A percentile compares a stretch with the other conserved stretches of the same genome.
Evolutionary conservation across 2,888 invertebrate species (phyloP).

Genomic region (Apotomis turbidana): DNA sequence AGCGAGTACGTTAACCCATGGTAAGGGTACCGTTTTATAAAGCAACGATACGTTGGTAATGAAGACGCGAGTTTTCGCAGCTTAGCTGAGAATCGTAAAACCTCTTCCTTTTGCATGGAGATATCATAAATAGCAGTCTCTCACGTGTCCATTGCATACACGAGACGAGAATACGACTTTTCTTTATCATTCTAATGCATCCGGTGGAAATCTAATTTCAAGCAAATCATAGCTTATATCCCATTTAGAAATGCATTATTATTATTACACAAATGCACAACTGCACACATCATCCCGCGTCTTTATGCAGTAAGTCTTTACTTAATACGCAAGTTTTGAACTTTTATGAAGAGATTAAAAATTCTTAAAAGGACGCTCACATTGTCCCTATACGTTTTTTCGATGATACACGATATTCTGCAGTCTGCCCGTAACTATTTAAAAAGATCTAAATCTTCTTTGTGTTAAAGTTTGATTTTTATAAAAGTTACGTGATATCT

Average conservation of each 20-base stretch:
- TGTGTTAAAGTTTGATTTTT: too few species aligned
- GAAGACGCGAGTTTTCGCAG: neutral
- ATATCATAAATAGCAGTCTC: slow-evolving; percentile 5
- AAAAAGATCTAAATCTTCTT: too few species aligned
- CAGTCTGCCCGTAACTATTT: too few species aligned
- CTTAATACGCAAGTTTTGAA: too few species aligned
- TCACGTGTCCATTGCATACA: slow-evolving; percentile 5
- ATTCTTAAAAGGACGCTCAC: too few species aligned
- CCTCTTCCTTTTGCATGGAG: slow-evolving; percentile 3
- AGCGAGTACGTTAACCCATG: too few species aligned
- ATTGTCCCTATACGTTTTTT: too few species aligned
- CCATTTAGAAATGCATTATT: neutral
- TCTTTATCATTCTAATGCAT: slow-evolving; percentile 14
- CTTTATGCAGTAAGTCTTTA: too few species aligned
- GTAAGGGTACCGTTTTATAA: neutral
- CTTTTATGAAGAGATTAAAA: too few species aligned
- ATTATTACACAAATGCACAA: neutral
- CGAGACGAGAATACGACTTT: slow-evolving; percentile 1
- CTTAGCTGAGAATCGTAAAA: neutral
- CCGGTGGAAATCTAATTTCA: neutral
- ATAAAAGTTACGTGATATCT: too few species aligned
- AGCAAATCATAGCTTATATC: neutral
- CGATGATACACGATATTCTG: too few species aligned
- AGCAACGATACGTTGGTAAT: neutral
- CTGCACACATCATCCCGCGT: too few species aligned